Percentiles rank a stretch among this genome's conserved stretches.
phyloP scores from a whole-genome alignment of 2,888 invertebrate genomes.

The Hirtodrosophila cameraria region DNA sequence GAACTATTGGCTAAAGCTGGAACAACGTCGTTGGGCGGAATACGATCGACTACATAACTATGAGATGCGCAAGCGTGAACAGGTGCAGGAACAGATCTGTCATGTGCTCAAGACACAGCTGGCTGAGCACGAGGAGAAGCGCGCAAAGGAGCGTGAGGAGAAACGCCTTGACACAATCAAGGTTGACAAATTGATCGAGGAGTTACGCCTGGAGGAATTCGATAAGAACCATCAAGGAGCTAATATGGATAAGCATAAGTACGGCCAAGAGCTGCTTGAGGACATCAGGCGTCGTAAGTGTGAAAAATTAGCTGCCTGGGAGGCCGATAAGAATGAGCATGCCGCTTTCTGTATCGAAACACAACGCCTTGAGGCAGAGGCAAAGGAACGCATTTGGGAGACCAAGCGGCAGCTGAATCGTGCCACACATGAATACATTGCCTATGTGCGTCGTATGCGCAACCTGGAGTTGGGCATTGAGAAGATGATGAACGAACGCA shows the following conservation, averaged over 20 bases:
- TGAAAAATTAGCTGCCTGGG: conserved; percentile 32
- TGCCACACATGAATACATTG: conserved; percentile 74
- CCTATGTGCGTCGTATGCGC: conserved; percentile 73
- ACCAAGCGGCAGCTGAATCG: conserved; percentile 58
- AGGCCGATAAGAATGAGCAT: conserved; percentile 64
- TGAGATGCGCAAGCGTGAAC: conserved; percentile 58
- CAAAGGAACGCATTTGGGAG: conserved; percentile 35
- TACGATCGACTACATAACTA: conserved; percentile 55
- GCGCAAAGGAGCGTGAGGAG: conserved; percentile 50
- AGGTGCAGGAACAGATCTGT: conserved; percentile 53
- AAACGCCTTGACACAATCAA: conserved; percentile 52
- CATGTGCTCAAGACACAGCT: conserved; percentile 60
- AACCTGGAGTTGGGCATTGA: conserved; percentile 64
- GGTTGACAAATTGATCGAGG: conserved; percentile 57
- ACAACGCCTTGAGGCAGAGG: conserved; percentile 62
- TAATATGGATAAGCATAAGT: conserved; percentile 29
- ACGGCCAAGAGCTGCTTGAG: conserved; percentile 68
- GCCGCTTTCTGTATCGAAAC: conserved; percentile 66
- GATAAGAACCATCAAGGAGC: conserved; percentile 37
- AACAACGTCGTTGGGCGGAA: conserved; percentile 53
- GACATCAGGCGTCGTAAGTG: conserved; percentile 58
- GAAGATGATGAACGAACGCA: conserved; percentile 66
- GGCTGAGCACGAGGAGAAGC: conserved; percentile 45
- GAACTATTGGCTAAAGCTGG: conserved; percentile 70
- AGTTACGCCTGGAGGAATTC: conserved; percentile 65